Evolutionary conservation across 1,140 invertebrate species (phyloP).

Genomic region (Drosophila insularis): DNA sequence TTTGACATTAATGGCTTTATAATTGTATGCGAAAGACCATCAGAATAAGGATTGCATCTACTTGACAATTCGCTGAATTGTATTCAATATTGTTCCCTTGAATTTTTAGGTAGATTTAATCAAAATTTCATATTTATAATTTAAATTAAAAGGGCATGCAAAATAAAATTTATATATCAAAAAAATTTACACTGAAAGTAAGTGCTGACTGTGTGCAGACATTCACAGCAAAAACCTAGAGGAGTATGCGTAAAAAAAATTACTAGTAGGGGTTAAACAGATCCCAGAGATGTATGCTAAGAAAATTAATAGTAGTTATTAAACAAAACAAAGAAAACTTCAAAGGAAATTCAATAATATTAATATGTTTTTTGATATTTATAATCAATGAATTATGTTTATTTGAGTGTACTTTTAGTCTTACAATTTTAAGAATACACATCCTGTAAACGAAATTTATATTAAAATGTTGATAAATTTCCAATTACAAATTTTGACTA

Average conservation of each 20-base stretch:
- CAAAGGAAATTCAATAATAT: no score
- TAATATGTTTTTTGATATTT: no score
- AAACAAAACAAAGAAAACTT: no score
- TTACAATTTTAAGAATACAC: no score
- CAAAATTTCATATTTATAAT: not conserved
- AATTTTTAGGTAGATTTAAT: not conserved
- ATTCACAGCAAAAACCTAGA: not conserved
- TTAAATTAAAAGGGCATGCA: not conserved
- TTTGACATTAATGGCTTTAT: conserved; percentile 50
- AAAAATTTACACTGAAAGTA: not conserved
- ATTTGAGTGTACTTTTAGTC: no score
- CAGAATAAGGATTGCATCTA: conserved; percentile 14
- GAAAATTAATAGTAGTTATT: no score
- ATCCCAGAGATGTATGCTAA: no score
- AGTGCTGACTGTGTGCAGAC: conserved; percentile 10
- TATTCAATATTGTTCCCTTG: not conserved
- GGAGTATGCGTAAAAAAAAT: not conserved
- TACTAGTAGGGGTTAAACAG: no score
- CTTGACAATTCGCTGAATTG: not conserved
- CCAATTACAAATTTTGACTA: no score
- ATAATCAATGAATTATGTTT: no score
- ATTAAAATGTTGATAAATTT: no score
- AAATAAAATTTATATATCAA: not conserved
- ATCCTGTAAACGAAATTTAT: no score
- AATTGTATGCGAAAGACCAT: conserved; percentile 40